phyloP scores from a whole-genome alignment of 1,140 invertebrate species.

The Caenorhabditis briggsae region DNA sequence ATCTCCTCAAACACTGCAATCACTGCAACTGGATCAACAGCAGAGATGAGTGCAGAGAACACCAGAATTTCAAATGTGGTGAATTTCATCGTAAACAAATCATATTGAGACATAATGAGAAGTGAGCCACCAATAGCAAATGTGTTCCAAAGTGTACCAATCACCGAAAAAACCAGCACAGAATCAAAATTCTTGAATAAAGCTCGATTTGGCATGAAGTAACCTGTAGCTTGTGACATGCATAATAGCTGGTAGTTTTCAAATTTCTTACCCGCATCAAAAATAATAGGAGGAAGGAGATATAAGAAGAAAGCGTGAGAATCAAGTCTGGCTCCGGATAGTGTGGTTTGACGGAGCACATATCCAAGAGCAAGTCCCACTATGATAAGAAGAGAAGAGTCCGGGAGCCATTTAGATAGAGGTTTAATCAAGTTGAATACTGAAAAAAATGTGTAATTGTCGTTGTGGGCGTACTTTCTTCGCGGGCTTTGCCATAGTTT shows the following conservation, averaged over 20 bases:
- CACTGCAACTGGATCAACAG: constrained; percentile 88
- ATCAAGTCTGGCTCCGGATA: constrained; percentile 67
- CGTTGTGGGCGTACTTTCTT: no score
- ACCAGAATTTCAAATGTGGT: constrained; percentile 87
- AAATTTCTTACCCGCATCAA: constrained; percentile 72
- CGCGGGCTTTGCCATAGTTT: no score
- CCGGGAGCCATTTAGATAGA: constrained; percentile 67
- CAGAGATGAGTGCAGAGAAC: constrained; percentile 94
- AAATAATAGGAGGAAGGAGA: constrained; percentile 80
- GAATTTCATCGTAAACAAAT: constrained; percentile 71
- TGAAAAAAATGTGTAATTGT: no score
- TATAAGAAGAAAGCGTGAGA: constrained; percentile 75
- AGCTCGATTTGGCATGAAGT: constrained; percentile 95
- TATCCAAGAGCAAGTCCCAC: constrained; percentile 73
- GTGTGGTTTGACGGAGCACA: constrained; percentile 15
- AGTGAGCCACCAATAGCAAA: constrained; percentile 73
- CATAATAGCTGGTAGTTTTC: neutral
- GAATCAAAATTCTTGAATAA: constrained; percentile 97
- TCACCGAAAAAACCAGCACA: constrained; percentile 93
- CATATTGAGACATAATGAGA: constrained; percentile 63
- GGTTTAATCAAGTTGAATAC: constrained; percentile 55
- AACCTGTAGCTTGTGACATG: constrained; percentile 81
- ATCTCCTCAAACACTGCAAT: constrained; percentile 63
- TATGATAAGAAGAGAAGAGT: constrained; percentile 75
- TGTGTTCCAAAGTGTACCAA: constrained; percentile 81